Percentiles rank a stretch among this genome's conserved stretches.
Evolutionary conservation across 2,797 vertebrate genomes (phyloP).

Genomic region (Cephalopachus bancanus): DNA sequence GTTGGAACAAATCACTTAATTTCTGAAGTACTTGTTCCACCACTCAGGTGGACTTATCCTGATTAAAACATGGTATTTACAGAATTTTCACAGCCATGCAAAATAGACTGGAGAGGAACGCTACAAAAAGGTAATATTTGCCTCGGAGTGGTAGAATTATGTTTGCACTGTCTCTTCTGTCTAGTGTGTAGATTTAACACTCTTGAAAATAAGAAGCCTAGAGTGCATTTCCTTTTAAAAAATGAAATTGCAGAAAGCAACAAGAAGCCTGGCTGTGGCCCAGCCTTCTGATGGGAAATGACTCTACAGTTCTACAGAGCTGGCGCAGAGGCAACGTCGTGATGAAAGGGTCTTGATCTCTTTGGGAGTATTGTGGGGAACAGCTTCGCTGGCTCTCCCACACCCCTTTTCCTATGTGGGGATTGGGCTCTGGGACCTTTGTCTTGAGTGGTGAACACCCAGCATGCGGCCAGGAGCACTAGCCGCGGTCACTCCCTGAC

Average conservation of each 20-base stretch:
- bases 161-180: not conserved
- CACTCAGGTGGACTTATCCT: not conserved
- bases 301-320: not conserved
- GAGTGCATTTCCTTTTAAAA: conserved; percentile 32
- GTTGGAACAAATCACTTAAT: not conserved
- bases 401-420: not conserved
- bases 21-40: not conserved
- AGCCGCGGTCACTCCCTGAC: not conserved
- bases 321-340: not conserved
- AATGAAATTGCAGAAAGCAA: not conserved
- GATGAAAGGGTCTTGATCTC: not conserved
- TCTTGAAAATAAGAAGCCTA: not conserved
- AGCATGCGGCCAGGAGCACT: not conserved
- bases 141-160: not conserved
- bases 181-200: conserved; percentile 44
- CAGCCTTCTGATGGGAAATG: not conserved
- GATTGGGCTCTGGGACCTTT: not conserved
- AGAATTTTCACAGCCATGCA: conserved; percentile 33
- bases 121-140: conserved; percentile 5
- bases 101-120: conserved; percentile 37
- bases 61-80: not conserved
- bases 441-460: not conserved
- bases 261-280: not conserved
- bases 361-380: not conserved
- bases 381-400: not conserved